Evolutionary conservation across 2,113 vertebrate species (phyloP).

Genomic region (Hypanus sabinus): DNA sequence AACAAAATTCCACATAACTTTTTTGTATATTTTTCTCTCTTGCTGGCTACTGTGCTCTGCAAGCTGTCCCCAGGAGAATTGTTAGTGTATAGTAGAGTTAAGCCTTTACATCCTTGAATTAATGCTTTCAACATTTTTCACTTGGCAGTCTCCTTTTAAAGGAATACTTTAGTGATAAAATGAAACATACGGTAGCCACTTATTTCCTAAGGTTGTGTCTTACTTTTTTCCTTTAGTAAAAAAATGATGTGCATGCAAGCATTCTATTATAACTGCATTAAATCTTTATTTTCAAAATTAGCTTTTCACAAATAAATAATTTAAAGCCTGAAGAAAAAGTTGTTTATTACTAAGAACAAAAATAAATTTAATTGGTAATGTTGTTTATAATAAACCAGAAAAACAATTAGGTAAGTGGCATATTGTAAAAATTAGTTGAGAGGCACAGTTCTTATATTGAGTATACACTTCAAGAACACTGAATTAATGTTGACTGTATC

Average conservation of each 20-base stretch:
- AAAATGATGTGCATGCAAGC: not conserved
- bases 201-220: not conserved
- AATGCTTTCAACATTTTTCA: constrained; percentile 37
- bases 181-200: not conserved
- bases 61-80: constrained; percentile 32
- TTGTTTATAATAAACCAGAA: not conserved
- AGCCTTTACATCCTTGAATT: constrained; percentile 36
- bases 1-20: not conserved
- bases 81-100: constrained; percentile 24
- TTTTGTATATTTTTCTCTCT: not conserved
- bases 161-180: constrained; percentile 35
- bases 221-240: not conserved
- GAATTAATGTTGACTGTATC: not conserved
- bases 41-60: constrained; percentile 19
- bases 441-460: not conserved
- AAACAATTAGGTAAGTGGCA: not conserved
- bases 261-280: not conserved
- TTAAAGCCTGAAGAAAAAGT: not conserved
- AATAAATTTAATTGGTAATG: not conserved
- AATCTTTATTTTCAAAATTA: not conserved
- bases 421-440: not conserved
- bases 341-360: not conserved
- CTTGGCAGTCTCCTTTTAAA: constrained; percentile 30
- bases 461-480: not conserved
- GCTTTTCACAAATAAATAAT: not conserved